These are phyloP conservation scores for Acholoe squamosa DNA, from an alignment of 2,888 invertebrate species.

Conservation along the genomic window DNA sequence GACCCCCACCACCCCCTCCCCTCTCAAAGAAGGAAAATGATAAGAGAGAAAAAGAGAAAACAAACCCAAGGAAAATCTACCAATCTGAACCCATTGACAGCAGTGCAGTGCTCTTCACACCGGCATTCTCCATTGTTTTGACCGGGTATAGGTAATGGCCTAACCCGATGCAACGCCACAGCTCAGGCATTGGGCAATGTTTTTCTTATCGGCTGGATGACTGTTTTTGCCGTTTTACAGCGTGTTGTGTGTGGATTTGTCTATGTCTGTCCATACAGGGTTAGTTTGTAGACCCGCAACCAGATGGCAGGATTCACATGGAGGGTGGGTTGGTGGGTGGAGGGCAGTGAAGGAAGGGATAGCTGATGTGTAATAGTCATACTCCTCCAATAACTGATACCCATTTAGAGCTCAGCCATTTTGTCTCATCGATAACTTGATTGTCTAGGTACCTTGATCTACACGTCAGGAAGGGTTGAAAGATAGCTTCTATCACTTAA, in stretches of 20 bases:
- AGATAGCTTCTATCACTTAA: no score
- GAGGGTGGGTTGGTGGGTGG: background rate
- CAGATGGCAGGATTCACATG: background rate
- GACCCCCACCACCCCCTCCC: no score
- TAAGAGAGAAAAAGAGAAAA: no score
- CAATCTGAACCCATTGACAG: no score
- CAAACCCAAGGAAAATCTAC: no score
- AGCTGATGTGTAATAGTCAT: background rate
- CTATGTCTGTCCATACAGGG: background rate
- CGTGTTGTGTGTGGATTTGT: background rate
- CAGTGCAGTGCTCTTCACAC: background rate
- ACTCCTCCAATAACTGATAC: background rate
- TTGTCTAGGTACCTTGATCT: no score
- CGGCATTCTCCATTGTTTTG: background rate
- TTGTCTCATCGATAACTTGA: no score
- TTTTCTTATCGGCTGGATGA: no score
- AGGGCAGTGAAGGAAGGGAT: background rate
- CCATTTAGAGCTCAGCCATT: no score
- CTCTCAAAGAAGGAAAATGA: no score
- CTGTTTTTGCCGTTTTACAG: background rate
- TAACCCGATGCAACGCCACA: conserved; percentile 22
- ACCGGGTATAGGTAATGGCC: background rate
- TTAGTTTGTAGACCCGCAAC: background rate
- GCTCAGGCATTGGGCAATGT: background rate
- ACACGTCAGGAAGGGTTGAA: no score